Percentiles rank a stretch among this genome's conserved stretches.
Conservation (phyloP, 2,113 vertebrate species). For the Stictonetta naevosa region DNA sequence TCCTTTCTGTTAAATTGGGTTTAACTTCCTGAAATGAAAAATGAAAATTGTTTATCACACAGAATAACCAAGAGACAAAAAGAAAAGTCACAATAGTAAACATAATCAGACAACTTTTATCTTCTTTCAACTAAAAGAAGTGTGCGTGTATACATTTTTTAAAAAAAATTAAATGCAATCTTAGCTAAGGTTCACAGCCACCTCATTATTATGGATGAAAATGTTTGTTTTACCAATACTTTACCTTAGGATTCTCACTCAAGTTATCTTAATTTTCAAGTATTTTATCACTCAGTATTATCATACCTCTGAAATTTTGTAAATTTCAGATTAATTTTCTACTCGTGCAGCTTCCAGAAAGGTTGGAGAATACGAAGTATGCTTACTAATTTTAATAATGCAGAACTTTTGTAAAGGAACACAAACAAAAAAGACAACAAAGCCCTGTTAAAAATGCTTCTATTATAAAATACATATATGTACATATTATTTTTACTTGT, state of each 20-base stretch:
- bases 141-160: too few species aligned
- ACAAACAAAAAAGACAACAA: neutral
- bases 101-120: neutral
- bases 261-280: neutral
- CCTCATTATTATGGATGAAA: neutral
- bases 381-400: neutral
- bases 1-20: constrained; percentile 99
- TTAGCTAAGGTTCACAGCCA: neutral
- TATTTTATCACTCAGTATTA: neutral
- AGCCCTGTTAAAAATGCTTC: neutral
- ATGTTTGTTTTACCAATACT: neutral
- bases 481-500: neutral
- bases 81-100: neutral
- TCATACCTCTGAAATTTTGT: neutral
- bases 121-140: neutral
- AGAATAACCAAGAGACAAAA: neutral
- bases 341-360: neutral
- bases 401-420: neutral
- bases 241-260: neutral
- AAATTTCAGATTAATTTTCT: neutral
- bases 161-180: neutral
- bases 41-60: neutral
- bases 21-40: constrained; percentile 93
- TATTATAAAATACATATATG: neutral
- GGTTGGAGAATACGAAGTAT: neutral